Conservation (phyloP, 2,113 vertebrate genomes). For the Salvelinus alpinus region DNA sequence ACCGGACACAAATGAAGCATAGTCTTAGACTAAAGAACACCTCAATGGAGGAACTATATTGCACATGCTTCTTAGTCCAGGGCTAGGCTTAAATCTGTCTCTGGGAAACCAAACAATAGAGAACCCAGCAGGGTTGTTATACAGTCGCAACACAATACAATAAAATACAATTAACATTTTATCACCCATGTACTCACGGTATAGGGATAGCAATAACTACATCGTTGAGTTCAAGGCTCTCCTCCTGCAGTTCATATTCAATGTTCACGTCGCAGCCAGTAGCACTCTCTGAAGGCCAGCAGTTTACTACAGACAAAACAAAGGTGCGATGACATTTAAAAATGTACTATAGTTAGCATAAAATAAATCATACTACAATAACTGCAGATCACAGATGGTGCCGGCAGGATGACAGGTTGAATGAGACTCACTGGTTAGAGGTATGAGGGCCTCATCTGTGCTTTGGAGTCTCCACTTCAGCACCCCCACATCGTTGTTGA, state of each 20-base stretch:
- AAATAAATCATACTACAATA: not conserved
- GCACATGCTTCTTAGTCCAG: too few species aligned
- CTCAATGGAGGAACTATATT: too few species aligned
- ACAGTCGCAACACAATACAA: not conserved
- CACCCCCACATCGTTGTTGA: slow-evolving; percentile 91
- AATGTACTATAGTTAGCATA: not conserved
- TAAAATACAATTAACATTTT: not conserved
- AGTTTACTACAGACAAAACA: slow-evolving; percentile 83
- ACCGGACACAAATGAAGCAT: too few species aligned
- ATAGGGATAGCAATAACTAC: slow-evolving; percentile 93
- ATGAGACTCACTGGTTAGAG: slow-evolving; percentile 86
- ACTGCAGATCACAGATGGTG: not conserved
- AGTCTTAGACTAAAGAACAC: too few species aligned
- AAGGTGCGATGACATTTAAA: not conserved
- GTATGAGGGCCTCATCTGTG: slow-evolving; percentile 93
- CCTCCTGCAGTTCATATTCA: slow-evolving; percentile 95
- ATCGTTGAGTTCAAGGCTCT: slow-evolving; percentile 90
- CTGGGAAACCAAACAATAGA: too few species aligned
- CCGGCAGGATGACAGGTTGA: not conserved
- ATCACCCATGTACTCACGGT: slow-evolving; percentile 80
- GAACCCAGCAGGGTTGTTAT: too few species aligned
- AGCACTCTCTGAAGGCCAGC: slow-evolving; percentile 96
- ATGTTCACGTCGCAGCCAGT: slow-evolving; percentile 95
- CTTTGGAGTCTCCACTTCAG: slow-evolving; percentile 97
- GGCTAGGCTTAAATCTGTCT: too few species aligned